Evolutionary conservation across 2,888 invertebrate species (phyloP), one percentile per base, ranked within the genome.

Genomic region (Galeopsomyia nigrocyanea): DNA sequence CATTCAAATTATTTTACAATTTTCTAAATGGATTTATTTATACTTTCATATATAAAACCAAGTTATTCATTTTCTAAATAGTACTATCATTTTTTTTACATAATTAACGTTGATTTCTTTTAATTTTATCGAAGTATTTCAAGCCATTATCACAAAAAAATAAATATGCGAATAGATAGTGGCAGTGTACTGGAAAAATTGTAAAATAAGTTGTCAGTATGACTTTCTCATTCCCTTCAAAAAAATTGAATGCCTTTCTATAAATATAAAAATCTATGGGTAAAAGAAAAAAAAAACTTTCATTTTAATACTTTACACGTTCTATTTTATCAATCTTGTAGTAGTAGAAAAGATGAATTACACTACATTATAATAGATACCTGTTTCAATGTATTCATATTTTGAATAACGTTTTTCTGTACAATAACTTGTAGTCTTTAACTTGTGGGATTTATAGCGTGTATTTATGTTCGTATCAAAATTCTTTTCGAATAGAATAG

Each of bases 271-370:
- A 50, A 67, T 70, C 53, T 69, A 39, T 73, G 14, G 17, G 63
- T 56, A 61, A 65, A 62, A 56, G 39, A 39, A 39, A 39, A 39
- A n/a, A 31, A 39, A 39, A 39, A 39, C 39, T 61, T 73, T 70
- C 56, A 56, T 65, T 60, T 21, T 63, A 62, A 67, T 47, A 39
- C 39, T 73, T 68, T 71, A 50, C 55, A 60, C 53, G 66, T 51
- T 19, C 2, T 69, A 55, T 57, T 71, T 74, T 74, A 68, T 74
- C 56, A 68, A 64, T 68, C 56, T 64, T 68, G 53, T 68, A 64
- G 58, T 71, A 74, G 58, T 74, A 74, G 68, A 74, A 70, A 74
- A 67, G 67, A 61, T 71, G 69, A 70, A 74, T 74, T 64, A 70
- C 66, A 66, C 65, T 70, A 74, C 67, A 74, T 63, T 56, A 63